phyloP scores from a whole-genome alignment of 2,888 invertebrate genomes.

The Drosophila multiciliata region DNA sequence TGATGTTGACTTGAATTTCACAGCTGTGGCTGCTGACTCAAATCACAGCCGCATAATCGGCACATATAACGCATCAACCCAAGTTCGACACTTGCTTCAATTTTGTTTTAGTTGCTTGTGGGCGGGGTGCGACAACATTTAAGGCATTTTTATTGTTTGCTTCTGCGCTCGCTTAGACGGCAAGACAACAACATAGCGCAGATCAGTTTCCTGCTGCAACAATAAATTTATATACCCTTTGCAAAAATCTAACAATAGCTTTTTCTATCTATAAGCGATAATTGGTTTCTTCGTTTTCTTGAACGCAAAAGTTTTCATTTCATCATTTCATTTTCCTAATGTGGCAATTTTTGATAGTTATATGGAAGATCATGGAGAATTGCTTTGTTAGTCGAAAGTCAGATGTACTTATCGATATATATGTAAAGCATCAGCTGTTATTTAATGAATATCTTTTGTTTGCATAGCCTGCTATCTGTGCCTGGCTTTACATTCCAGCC shows the following conservation, averaged over 20 bases:
- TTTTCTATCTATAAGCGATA: background rate
- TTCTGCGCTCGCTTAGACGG: slow-evolving; percentile 18
- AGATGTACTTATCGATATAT: background rate
- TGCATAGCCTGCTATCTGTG: background rate
- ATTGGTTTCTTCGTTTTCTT: background rate
- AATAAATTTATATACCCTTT: slow-evolving; percentile 14
- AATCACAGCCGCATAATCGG: slow-evolving; percentile 46
- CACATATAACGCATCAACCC: slow-evolving; percentile 58
- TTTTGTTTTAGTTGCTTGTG: slow-evolving; percentile 30
- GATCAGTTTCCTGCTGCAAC: background rate
- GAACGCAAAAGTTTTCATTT: background rate
- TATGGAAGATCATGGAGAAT: no score
- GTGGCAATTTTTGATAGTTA: no score
- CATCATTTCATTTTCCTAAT: no score
- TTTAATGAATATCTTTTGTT: background rate
- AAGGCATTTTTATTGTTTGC: slow-evolving; percentile 52
- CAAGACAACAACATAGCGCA: background rate
- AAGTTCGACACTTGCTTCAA: slow-evolving; percentile 61
- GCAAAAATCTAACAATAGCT: background rate
- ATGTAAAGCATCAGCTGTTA: background rate
- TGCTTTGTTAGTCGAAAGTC: background rate
- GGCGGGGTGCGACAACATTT: slow-evolving; percentile 58
- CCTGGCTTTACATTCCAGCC: background rate
- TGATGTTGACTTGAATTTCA: slow-evolving; percentile 54
- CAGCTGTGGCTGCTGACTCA: slow-evolving; percentile 59